Evolutionary conservation across 2,888 invertebrate genomes (phyloP).

Genomic region (Mylabris sibirica): DNA sequence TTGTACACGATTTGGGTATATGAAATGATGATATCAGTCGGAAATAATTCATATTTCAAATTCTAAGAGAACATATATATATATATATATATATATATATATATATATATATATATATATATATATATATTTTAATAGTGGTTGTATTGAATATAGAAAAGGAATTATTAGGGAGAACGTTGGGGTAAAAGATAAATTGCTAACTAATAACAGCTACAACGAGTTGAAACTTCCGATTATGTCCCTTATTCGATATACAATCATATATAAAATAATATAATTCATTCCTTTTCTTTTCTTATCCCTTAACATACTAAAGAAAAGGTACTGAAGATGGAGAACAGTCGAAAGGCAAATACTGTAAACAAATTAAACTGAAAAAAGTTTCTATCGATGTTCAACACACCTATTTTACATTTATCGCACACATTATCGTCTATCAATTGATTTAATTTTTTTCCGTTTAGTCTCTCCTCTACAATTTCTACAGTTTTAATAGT

Average conservation of each 20-base stretch:
- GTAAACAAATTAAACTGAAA: neutral
- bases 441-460: conserved; percentile 8
- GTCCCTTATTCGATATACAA: neutral
- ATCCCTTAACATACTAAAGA: neutral
- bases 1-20: no score
- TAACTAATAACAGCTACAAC: neutral
- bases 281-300: neutral
- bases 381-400: neutral
- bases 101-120: no score
- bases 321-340: neutral
- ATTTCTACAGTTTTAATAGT: conserved; percentile 11
- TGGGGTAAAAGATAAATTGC: neutral
- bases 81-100: no score
- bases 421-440: conserved; percentile 15
- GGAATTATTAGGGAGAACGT: neutral
- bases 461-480: neutral
- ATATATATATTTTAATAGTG: no score
- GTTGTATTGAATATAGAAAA: neutral
- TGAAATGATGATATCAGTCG: no score
- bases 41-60: no score
- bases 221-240: neutral
- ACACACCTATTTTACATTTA: neutral
- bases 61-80: no score
- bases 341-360: neutral
- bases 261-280: neutral